A percentile compares a stretch with the other conserved stretches of the same genome.
phyloP scores from a whole-genome alignment of 2,888 invertebrate species.

The Drosophila hamatofila region DNA sequence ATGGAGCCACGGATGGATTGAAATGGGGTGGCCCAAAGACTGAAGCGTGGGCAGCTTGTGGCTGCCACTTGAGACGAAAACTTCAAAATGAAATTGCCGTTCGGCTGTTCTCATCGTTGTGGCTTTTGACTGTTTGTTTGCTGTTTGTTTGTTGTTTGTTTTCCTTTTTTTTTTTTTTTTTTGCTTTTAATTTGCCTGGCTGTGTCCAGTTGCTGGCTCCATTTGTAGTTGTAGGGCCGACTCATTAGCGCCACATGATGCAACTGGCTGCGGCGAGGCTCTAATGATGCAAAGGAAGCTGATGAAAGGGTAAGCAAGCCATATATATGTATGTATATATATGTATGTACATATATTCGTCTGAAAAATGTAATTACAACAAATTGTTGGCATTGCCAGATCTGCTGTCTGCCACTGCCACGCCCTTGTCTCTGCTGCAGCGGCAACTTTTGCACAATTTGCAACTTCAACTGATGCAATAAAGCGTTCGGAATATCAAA shows the following conservation, averaged over 20 bases:
- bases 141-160: conserved; percentile 1
- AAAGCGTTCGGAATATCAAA: conserved; percentile 63
- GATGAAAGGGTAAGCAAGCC: conserved; percentile 56
- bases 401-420: conserved; percentile 25
- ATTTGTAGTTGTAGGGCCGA: conserved; percentile 33
- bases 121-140: conserved; percentile 36
- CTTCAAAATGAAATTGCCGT: conserved; percentile 66
- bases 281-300: conserved; percentile 73
- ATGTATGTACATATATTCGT: background rate
- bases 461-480: conserved; percentile 66
- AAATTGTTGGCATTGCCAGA: conserved; percentile 46
- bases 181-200: conserved; percentile 8
- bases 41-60: conserved; percentile 4
- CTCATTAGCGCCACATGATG: conserved; percentile 50
- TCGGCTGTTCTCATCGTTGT: conserved; percentile 27
- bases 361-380: conserved; percentile 71
- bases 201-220: conserved; percentile 15
- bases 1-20: conserved; percentile 7
- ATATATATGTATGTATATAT: background rate
- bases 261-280: conserved; percentile 24
- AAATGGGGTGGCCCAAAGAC: background rate
- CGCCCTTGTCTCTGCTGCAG: background rate
- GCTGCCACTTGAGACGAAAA: conserved; percentile 63
- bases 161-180: conserved; percentile 4
- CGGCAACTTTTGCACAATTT: conserved; percentile 66